phyloP scores from a whole-genome alignment of 2,888 invertebrate species.

The Tenthredo livida region DNA sequence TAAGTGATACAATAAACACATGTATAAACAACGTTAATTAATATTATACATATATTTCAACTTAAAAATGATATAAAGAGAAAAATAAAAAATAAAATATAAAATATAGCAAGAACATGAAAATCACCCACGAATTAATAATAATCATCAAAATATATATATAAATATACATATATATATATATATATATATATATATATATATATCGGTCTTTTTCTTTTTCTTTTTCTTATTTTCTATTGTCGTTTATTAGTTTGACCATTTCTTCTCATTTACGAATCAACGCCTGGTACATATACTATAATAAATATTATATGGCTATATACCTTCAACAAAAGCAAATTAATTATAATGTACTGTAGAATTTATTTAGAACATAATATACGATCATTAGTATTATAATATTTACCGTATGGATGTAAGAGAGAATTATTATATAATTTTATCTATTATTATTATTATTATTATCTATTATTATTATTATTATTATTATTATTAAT shows the following conservation, averaged over 20 bases:
- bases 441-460: constrained; percentile 68
- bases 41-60: constrained; percentile 62
- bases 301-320: constrained; percentile 6
- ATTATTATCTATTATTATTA: constrained; percentile 63
- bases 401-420: constrained; percentile 58
- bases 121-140: constrained; percentile 31
- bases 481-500: constrained; percentile 58
- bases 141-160: neutral
- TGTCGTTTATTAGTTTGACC: neutral
- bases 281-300: constrained; percentile 41
- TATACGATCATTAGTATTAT: constrained; percentile 61
- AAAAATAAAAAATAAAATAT: neutral
- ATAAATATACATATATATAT: neutral
- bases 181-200: neutral
- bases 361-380: constrained; percentile 48
- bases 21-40: constrained; percentile 64
- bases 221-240: neutral
- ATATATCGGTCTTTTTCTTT: neutral
- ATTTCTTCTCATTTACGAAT: neutral
- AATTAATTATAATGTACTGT: constrained; percentile 45
- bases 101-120: constrained; percentile 19
- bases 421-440: constrained; percentile 76
- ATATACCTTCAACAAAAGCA: constrained; percentile 36
- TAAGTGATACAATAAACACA: constrained; percentile 42
- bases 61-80: neutral